phyloP scores from a whole-genome alignment of 2,888 invertebrate species.

The Scaptomyza tumidula region DNA sequence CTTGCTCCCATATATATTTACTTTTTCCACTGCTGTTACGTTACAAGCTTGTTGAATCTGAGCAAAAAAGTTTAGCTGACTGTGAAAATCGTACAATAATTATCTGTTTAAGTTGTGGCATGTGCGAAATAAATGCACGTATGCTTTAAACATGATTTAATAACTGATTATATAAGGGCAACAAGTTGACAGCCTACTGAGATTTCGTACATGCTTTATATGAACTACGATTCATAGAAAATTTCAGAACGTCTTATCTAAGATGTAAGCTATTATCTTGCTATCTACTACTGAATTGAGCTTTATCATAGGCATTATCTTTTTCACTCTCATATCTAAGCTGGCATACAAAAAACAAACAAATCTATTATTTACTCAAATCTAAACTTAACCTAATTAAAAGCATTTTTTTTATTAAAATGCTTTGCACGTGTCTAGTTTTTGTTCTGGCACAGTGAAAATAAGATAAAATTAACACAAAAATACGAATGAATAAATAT shows the following conservation, averaged over 20 bases:
- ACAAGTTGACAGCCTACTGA: not conserved
- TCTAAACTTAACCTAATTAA: not conserved
- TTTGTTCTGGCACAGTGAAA: not conserved
- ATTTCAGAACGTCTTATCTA: not conserved
- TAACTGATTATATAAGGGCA: constrained; percentile 7
- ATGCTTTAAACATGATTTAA: not conserved
- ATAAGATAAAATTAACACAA: not conserved
- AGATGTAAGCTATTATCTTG: not conserved
- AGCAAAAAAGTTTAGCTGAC: constrained; percentile 18
- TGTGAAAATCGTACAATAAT: constrained; percentile 29
- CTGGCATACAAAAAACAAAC: not conserved
- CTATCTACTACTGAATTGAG: not conserved
- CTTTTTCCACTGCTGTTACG: not conserved
- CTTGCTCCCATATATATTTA: not conserved
- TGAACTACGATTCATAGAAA: not conserved
- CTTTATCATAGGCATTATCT: not conserved
- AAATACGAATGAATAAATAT: not conserved
- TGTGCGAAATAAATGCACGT: constrained; percentile 1
- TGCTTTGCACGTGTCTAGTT: not conserved
- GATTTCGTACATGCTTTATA: not conserved
- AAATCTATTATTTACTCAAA: not conserved
- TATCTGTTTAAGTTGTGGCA: constrained; percentile 18
- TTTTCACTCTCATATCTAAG: not conserved
- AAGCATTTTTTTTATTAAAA: not conserved
- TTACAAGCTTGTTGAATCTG: constrained; percentile 9